A percentile compares a stretch with the other conserved stretches of the same genome.
These are phyloP conservation scores for Drosophila pseudoananassae DNA, from an alignment of 1,140 invertebrate genomes.

Conservation along the genomic window DNA sequence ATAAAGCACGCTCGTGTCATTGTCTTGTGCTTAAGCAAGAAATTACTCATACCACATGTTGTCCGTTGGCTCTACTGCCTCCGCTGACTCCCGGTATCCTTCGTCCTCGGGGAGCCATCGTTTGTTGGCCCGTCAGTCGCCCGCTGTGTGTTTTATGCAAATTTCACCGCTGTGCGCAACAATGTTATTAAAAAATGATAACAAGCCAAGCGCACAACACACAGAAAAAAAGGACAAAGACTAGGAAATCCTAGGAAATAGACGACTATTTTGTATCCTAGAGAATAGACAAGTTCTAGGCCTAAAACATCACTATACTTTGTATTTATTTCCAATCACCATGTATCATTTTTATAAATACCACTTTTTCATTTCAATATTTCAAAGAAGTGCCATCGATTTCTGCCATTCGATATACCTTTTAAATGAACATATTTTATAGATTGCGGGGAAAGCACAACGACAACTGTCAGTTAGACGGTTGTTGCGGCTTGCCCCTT, in stretches of 20 bases:
- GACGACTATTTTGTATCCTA: conserved; percentile 25
- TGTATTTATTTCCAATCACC: background rate
- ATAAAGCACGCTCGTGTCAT: conserved; percentile 62
- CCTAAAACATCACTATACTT: background rate
- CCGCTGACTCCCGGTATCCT: conserved; percentile 10
- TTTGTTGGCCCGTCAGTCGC: conserved; percentile 30
- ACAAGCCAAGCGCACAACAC: conserved; percentile 64
- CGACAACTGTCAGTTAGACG: conserved; percentile 79
- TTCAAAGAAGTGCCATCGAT: background rate
- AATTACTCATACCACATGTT: conserved; percentile 81
- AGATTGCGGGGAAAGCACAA: conserved; percentile 48
- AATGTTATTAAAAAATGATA: conserved; percentile 83
- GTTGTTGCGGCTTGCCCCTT: conserved; percentile 76
- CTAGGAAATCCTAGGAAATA: background rate
- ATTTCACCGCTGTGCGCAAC: conserved; percentile 75
- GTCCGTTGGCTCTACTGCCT: conserved; percentile 15
- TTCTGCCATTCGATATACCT: conserved; percentile 20
- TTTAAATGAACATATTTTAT: conserved; percentile 2
- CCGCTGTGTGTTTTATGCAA: conserved; percentile 74
- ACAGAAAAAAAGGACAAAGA: conserved; percentile 22
- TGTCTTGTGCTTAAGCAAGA: conserved; percentile 77
- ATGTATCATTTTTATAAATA: background rate
- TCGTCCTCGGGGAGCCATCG: conserved; percentile 11
- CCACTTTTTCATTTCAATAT: background rate
- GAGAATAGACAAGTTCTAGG: background rate